Evolutionary conservation across 2,888 invertebrate species (phyloP), one percentile per base, ranked within the genome.

Genomic region (Meiosimyza decipiens): DNA sequence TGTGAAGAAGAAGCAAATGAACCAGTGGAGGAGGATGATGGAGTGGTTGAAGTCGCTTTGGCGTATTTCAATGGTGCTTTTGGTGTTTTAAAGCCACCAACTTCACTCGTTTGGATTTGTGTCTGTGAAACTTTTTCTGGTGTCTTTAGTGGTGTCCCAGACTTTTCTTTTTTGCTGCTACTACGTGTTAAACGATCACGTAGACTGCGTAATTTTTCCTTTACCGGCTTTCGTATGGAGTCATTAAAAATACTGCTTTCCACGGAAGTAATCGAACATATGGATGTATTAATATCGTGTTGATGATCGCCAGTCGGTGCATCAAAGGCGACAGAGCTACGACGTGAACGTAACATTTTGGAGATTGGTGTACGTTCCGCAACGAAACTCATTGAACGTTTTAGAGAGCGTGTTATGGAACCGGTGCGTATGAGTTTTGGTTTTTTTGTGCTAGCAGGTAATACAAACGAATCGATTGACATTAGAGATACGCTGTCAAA

Each of bases 381-480:
- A 13, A 85, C 87, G 78, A 87, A 87, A 71, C 86, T 87, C 81
- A 87, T 85, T 33, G 87, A 87, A 0, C 87, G 82, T 54, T 83
- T 84, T 12, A 87, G 79, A 6, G 84, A 84, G 13, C 86, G 80
- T 60, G 86, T 85, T 62, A 87, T 85, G 50, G 87, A 87, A 5
- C 86, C 87, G 2, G 86, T 84, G 66, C 87, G 84, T 69, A 83
- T 82, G 7, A 87, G 80, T 77, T 87, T 87, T 0, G 86, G 86
- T 69, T 87, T 87, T 74, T 87, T 87, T 12, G 86, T 85, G 78
- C 82, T 84, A 9, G 80, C 76, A 0, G 84, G 84, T 72, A 83
- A 69, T 0, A 82, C 85, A 76, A 84, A 84, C 7, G 87, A 87
- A 60, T 87, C 87, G 6, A 83, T 82, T 0, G 87, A 87, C 77